Conservation (phyloP, 2,113 vertebrate genomes). For the Daphoenositta chrysoptera region DNA sequence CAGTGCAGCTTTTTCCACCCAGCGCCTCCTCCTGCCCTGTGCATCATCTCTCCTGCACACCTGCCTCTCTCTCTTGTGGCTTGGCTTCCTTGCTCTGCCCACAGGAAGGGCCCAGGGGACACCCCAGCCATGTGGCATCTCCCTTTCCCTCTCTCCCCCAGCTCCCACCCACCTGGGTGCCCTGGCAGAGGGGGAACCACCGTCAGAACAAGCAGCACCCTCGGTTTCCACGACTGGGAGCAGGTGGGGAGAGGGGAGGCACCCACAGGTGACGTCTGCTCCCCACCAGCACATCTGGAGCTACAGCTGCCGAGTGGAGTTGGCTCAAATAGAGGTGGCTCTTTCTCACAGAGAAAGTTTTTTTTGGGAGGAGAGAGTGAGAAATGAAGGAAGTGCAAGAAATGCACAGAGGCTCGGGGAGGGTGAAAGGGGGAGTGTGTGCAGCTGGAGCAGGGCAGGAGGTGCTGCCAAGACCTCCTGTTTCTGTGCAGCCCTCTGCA, state of each 20-base stretch:
- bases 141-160: neutral
- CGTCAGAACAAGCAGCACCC: neutral
- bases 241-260: neutral
- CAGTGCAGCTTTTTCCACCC: neutral
- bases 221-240: neutral
- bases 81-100: neutral
- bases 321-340: neutral
- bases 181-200: neutral
- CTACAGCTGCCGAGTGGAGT: neutral
- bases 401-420: rapidly evolving
- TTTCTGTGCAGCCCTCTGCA: neutral
- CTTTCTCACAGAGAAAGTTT: neutral
- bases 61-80: neutral
- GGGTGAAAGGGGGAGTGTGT: rapidly evolving
- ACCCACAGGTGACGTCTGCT: neutral
- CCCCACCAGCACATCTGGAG: neutral
- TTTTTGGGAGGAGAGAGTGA: neutral
- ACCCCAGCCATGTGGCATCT: rapidly evolving
- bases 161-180: too few species aligned
- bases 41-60: neutral
- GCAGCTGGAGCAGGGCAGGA: neutral
- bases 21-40: neutral
- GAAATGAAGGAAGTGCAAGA: neutral
- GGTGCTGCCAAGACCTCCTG: neutral
- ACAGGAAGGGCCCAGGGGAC: neutral